phyloP scores from a whole-genome alignment of 2,113 vertebrate species.

The Cyrtonyx montezumae region DNA sequence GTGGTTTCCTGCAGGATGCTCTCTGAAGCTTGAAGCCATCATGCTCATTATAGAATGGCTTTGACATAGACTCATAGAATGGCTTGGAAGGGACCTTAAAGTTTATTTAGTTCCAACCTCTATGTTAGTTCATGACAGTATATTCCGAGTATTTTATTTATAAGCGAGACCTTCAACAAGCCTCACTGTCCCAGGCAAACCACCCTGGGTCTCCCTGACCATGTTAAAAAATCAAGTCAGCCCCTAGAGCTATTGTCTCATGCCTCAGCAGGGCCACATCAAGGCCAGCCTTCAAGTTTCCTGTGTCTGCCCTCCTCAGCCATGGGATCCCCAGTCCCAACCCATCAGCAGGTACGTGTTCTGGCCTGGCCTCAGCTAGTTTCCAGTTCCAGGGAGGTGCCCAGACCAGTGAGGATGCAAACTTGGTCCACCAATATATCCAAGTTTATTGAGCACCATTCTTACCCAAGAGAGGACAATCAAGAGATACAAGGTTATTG shows the following conservation, averaged over 20 bases:
- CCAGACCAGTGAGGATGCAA: background rate
- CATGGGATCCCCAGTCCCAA: background rate
- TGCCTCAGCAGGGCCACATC: background rate
- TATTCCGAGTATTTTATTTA: background rate
- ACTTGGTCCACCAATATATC: background rate
- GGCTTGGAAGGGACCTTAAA: too few relatives aligned
- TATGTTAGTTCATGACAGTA: background rate
- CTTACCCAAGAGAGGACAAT: background rate
- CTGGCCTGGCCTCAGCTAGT: fast-evolving
- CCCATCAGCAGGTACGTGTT: too few relatives aligned
- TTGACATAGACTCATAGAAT: too few relatives aligned
- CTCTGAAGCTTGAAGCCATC: background rate
- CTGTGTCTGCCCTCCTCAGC: background rate
- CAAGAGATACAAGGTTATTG: background rate
- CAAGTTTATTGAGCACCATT: background rate
- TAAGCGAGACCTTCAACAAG: background rate
- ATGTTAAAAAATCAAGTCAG: background rate
- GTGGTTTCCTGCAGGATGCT: background rate
- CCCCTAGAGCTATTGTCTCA: too few relatives aligned
- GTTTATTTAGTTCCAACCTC: too few relatives aligned
- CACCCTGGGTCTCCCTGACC: fast-evolving
- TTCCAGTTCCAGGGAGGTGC: background rate
- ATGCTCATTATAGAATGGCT: too few relatives aligned
- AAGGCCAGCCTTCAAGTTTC: background rate
- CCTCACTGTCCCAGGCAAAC: background rate